Base-by-base conservation (phyloP, 2,113 vertebrate genomes). In the Isurus oxyrinchus region DNA sequence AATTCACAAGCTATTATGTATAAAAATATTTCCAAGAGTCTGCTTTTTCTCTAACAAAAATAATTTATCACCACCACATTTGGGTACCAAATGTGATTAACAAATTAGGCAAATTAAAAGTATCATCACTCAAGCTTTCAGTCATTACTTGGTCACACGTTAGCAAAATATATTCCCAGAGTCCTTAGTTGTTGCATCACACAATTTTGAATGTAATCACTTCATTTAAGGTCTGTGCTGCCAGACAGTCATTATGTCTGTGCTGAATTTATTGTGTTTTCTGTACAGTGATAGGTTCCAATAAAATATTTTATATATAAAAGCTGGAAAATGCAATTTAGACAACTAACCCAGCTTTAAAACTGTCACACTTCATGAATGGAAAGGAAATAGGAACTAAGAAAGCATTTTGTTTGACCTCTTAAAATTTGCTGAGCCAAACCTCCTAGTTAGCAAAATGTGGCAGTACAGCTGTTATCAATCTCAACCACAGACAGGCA, bases 111-210 rank as follows among this genome's bases (percentile, higher is more conserved):
- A 55, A 90, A 90, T 90, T 53, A 90, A 90, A 90, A 90, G 87
- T 53, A 90, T 90, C 23, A 35, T 57, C 53, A 90, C 55, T 11
- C 53, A 90, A 21, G 87, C 53, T 90, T 57, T 90, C 87, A 90
- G 87, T 90, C 87, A 57, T 57, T 90, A 90, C 31, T 90, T 59
- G 87, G 87, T 90, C 87, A 90, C 87, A 90, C 87, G 13, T 59
- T 90, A 90, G 35, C 55, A 90, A 90, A 90, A 90, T 59, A 57
- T 57, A 90, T 90, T 90, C 8, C 19, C 53, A 57, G 23, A 90
- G 53, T 59, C 87, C 53, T 90, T 57, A 53, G 87, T 90, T 57
- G 49, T 57, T 90, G 55, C 87, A 53, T 90, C 59, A 55, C 53
- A 35, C 87, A 90, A 90, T 90, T 90, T 14, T 90, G 87, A 90